Percentiles rank a stretch among this genome's conserved stretches.
phyloP scores from a whole-genome alignment of 1,140 invertebrate species.

The Saccostrea glomerata region DNA sequence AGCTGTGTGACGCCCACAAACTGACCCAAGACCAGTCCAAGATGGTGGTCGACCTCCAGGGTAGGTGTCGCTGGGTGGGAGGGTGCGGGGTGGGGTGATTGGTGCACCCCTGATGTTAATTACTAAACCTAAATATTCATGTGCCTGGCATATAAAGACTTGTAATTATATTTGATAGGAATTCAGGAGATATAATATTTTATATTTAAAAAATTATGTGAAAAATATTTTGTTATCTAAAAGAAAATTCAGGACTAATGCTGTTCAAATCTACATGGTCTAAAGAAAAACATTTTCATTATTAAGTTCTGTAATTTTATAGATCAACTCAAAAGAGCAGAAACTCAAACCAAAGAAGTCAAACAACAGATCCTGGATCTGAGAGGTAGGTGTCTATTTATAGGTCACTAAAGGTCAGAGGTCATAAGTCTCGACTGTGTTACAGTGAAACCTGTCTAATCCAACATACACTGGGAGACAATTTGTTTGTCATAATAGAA shows the following conservation, averaged over 20 bases:
- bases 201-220: too few species aligned
- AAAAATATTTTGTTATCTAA: background rate
- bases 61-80: slow-evolving; percentile 43
- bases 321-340: slow-evolving; percentile 74
- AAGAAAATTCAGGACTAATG: background rate
- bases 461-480: background rate
- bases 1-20: slow-evolving; percentile 66
- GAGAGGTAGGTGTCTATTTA: slow-evolving; percentile 62
- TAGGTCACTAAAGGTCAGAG: background rate
- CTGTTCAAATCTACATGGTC: too few species aligned
- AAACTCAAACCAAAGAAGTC: slow-evolving; percentile 71
- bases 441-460: background rate
- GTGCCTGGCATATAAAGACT: too few species aligned
- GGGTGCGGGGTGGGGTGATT: too few species aligned
- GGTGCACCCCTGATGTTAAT: too few species aligned
- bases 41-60: slow-evolving; percentile 68
- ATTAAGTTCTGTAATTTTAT: slow-evolving; percentile 44
- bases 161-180: too few species aligned
- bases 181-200: too few species aligned
- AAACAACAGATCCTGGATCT: slow-evolving; percentile 73
- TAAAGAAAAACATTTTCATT: background rate
- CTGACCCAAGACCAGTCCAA: slow-evolving; percentile 63
- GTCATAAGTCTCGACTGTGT: background rate
- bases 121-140: too few species aligned
- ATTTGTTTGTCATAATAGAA: background rate